A percentile compares a stretch with the other conserved stretches of the same genome.
phyloP scores from a whole-genome alignment of 2,888 invertebrate genomes.

The Augiades crinisus region DNA sequence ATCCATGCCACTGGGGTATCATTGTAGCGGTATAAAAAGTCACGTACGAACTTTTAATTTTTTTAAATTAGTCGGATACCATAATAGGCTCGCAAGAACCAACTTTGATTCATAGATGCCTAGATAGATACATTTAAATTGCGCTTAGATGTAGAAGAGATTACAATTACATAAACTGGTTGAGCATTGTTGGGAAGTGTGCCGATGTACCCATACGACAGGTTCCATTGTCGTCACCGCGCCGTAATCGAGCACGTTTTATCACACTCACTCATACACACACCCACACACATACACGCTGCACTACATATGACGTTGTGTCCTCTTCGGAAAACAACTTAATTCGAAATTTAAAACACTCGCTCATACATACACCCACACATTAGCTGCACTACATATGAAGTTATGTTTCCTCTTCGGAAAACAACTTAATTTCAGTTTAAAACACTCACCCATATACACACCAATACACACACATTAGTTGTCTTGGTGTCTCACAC shows the following conservation, averaged over 20 bases:
- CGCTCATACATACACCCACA: too few species aligned
- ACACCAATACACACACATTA: too few species aligned
- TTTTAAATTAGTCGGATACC: background rate
- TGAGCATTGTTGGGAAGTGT: conserved; percentile 43
- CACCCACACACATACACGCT: too few species aligned
- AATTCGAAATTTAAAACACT: too few species aligned
- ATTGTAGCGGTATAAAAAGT: background rate
- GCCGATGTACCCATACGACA: conserved; percentile 44
- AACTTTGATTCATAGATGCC: conserved; percentile 26
- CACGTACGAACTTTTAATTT: background rate
- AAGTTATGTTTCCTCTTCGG: too few species aligned
- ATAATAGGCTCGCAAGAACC: background rate
- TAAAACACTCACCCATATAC: too few species aligned
- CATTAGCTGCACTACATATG: too few species aligned
- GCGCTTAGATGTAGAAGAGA: conserved; percentile 24
- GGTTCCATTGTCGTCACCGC: conserved; percentile 44
- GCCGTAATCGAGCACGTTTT: conserved; percentile 38
- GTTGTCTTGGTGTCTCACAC: too few species aligned
- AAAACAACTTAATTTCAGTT: too few species aligned
- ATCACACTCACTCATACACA: conserved; percentile 38
- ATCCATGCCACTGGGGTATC: too few species aligned
- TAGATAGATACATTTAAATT: conserved; percentile 29
- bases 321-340: too few species aligned
- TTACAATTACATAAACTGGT: conserved; percentile 42
- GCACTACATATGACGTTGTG: too few species aligned